These are phyloP conservation scores for Caenorhabditis sp. DNA, from an alignment of 2,888 invertebrate genomes.

Conservation along the genomic window DNA sequence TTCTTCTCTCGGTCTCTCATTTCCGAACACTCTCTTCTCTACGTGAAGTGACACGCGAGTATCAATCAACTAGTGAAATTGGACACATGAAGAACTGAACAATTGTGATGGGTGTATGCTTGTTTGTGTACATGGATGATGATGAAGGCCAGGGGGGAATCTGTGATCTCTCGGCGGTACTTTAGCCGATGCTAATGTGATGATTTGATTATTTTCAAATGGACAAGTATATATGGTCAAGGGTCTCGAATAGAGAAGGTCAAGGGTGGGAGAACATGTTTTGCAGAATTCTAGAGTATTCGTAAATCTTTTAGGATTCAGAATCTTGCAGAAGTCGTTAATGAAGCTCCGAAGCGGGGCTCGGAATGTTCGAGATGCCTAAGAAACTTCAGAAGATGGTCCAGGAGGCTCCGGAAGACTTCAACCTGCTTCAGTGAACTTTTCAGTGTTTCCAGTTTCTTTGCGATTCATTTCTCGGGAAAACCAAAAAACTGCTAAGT, in stretches of 20 bases:
- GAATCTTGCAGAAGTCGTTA: no score
- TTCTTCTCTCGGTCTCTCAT: neutral
- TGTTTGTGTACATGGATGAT: neutral
- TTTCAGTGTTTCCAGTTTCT: no score
- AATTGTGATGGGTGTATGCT: conserved; percentile 21
- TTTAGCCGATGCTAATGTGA: neutral
- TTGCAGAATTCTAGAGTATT: no score
- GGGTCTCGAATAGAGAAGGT: neutral
- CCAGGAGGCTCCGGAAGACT: no score
- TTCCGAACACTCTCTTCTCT: neutral
- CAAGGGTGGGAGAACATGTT: no score
- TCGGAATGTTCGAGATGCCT: no score
- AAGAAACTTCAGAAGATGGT: no score
- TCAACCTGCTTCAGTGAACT: no score
- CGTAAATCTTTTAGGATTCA: no score
- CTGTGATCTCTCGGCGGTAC: neutral
- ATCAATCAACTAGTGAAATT: conserved; percentile 17
- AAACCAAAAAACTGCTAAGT: no score
- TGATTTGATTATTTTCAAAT: neutral
- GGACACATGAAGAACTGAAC: conserved; percentile 11
- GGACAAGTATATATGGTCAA: neutral
- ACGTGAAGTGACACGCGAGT: neutral
- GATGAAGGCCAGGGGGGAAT: neutral
- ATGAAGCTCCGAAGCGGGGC: no score
- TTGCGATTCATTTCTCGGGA: no score